These are phyloP conservation scores for Myiagra hebetior DNA, from an alignment of 2,113 vertebrate species.

Conservation along the genomic window DNA sequence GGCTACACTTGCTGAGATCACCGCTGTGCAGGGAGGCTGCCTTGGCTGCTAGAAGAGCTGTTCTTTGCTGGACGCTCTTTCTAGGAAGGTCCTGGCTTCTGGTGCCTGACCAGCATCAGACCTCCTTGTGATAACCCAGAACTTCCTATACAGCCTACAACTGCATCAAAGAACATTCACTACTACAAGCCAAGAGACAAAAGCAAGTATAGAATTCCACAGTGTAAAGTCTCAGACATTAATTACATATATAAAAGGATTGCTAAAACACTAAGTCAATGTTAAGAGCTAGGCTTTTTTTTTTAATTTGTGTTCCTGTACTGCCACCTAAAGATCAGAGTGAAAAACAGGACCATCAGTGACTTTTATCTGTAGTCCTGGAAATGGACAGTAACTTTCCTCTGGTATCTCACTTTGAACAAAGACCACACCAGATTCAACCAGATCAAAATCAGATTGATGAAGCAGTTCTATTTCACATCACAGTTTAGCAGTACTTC, in stretches of 20 bases:
- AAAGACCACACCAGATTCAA: neutral
- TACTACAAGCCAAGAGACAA: neutral
- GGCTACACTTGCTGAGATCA: too few species aligned
- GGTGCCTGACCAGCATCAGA: too few species aligned
- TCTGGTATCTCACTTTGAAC: neutral
- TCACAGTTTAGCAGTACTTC: neutral
- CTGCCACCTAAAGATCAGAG: slow-evolving; percentile 65
- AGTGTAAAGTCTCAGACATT: neutral
- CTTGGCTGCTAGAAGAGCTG: too few species aligned
- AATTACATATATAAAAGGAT: neutral
- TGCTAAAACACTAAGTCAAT: neutral
- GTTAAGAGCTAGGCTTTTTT: neutral
- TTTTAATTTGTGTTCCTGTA: neutral
- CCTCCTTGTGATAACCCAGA: neutral
- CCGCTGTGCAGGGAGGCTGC: too few species aligned
- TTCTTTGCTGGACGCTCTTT: too few species aligned
- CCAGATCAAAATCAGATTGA: neutral
- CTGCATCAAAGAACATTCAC: neutral
- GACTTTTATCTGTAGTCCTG: neutral
- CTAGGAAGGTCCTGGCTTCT: too few species aligned
- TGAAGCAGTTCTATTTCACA: neutral
- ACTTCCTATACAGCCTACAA: neutral
- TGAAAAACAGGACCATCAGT: neutral
- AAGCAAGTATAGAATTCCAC: neutral
- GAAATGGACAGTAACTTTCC: neutral